phyloP scores from a whole-genome alignment of 2,888 invertebrate genomes.

The Nomada hirtipes region DNA sequence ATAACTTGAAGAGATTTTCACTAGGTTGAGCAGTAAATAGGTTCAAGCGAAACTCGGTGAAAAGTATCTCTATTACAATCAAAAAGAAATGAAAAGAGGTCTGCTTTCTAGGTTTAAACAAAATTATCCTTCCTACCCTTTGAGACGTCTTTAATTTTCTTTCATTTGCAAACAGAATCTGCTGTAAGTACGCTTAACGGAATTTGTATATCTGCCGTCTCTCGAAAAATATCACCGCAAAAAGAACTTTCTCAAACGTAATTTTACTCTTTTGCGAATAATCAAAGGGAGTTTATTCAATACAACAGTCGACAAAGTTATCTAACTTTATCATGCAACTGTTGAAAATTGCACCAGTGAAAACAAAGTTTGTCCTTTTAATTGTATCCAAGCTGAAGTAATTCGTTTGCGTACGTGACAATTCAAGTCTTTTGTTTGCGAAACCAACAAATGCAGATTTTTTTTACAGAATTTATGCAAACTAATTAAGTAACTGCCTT shows the following conservation, averaged over 20 bases:
- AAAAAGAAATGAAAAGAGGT: neutral
- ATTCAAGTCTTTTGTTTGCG: too few relatives aligned
- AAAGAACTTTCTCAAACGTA: neutral
- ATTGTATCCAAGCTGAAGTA: too few relatives aligned
- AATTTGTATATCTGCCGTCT: neutral
- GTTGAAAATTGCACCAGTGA: neutral
- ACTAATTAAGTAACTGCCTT: too few relatives aligned
- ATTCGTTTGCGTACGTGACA: too few relatives aligned
- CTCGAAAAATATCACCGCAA: neutral
- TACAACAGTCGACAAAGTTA: neutral
- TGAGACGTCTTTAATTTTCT: neutral
- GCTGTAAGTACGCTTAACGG: neutral
- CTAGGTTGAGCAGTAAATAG: neutral
- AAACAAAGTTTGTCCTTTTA: neutral
- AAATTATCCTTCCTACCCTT: neutral
- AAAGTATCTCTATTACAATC: neutral
- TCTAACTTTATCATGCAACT: neutral
- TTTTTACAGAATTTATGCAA: too few relatives aligned
- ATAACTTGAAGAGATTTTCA: neutral
- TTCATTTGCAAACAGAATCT: slow-evolving; percentile 1
- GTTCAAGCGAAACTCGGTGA: neutral
- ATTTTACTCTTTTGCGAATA: neutral
- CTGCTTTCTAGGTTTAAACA: neutral
- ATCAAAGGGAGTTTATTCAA: neutral
- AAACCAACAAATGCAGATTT: too few relatives aligned